phyloP scores from a whole-genome alignment of 2,888 invertebrate species.

The Rhodophaea formosa region DNA sequence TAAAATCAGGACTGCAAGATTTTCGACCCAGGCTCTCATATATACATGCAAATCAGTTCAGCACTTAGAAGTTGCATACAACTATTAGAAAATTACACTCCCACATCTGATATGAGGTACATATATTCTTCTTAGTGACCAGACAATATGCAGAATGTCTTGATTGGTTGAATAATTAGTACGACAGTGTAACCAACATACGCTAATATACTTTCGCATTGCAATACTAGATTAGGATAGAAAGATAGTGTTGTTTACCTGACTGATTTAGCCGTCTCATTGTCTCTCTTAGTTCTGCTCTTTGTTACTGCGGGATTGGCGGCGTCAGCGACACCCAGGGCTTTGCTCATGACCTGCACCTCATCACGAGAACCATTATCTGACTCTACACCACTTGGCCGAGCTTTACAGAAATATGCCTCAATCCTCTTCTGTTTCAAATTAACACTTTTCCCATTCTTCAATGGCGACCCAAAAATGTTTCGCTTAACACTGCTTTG shows the following conservation, averaged over 20 bases:
- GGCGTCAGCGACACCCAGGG: slow-evolving; percentile 50
- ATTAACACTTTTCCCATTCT: slow-evolving; percentile 48
- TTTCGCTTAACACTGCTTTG: slow-evolving; percentile 40
- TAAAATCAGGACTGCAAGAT: too few relatives aligned
- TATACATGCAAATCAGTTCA: too few relatives aligned
- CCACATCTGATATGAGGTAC: too few relatives aligned
- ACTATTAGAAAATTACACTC: too few relatives aligned
- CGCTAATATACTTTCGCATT: too few relatives aligned
- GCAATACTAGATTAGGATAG: too few relatives aligned
- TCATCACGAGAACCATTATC: slow-evolving; percentile 32
- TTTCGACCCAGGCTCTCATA: too few relatives aligned
- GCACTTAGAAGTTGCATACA: too few relatives aligned
- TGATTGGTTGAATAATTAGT: too few relatives aligned
- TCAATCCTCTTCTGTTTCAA: slow-evolving; percentile 60
- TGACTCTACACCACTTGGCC: slow-evolving; percentile 35
- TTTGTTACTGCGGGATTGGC: slow-evolving; percentile 46
- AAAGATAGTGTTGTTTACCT: slow-evolving; percentile 21
- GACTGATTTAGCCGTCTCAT: slow-evolving; percentile 43
- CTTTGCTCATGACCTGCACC: slow-evolving; percentile 63
- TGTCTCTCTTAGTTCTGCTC: slow-evolving; percentile 37
- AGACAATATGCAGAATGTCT: too few relatives aligned
- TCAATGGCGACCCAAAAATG: slow-evolving; percentile 31
- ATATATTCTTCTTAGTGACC: too few relatives aligned
- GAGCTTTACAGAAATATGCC: slow-evolving; percentile 47
- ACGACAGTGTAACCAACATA: too few relatives aligned